Evolutionary conservation across 2,888 invertebrate genomes (phyloP).

Genomic region (Brachyptera putata): DNA sequence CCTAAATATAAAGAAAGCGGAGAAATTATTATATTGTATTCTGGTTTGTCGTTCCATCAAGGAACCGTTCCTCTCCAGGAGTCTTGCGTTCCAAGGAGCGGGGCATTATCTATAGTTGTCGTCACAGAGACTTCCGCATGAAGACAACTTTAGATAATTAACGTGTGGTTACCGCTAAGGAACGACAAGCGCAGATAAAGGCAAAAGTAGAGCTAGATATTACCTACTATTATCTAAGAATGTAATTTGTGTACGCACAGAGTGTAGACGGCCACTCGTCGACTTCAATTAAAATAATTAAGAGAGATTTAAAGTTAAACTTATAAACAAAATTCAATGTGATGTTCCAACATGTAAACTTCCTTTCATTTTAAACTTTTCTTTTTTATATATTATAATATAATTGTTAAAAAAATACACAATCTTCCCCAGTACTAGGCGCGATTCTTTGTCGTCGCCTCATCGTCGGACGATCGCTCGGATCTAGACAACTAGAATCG

Average conservation of each 20-base stretch:
- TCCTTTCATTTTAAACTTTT: not conserved
- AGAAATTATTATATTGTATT: slow-evolving; percentile 5
- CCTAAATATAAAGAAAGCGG: slow-evolving; percentile 16
- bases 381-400: not conserved
- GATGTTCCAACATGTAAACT: slow-evolving; percentile 24
- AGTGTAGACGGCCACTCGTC: not conserved
- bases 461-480: too few species aligned
- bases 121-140: not conserved
- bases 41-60: too few species aligned
- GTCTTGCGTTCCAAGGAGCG: too few species aligned
- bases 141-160: not conserved
- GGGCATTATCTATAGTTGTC: too few species aligned
- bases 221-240: not conserved
- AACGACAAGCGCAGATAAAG: not conserved
- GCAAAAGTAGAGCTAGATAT: slow-evolving; percentile 12
- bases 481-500: slow-evolving; percentile 1
- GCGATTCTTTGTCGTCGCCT: not conserved
- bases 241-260: not conserved
- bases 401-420: slow-evolving; percentile 21
- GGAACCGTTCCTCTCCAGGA: too few species aligned
- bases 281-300: slow-evolving; percentile 8
- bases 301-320: slow-evolving; percentile 12
- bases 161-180: too few species aligned
- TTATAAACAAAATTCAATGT: slow-evolving; percentile 20
- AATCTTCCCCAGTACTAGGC: slow-evolving; percentile 8